Evolutionary conservation across 2,888 invertebrate species (phyloP).

Genomic region (Brachyptera risi): DNA sequence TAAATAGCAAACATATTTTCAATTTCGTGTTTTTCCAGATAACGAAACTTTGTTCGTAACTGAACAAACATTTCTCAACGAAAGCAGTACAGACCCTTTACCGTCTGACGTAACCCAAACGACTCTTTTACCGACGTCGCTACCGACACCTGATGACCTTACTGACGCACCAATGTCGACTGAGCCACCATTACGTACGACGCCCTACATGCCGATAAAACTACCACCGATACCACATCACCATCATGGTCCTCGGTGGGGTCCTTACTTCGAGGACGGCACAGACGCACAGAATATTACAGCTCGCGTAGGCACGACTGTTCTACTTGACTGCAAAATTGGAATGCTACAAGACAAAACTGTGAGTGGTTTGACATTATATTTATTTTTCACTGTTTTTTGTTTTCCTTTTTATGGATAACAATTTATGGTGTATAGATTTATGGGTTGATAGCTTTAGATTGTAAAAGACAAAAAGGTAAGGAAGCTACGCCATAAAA

Average conservation of each 20-base stretch:
- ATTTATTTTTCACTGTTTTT: neutral
- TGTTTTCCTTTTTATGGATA: neutral
- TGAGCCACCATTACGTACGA: neutral
- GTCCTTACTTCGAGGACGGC: slow-evolving; percentile 59
- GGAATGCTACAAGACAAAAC: slow-evolving; percentile 57
- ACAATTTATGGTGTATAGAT: neutral
- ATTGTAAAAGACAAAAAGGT: neutral
- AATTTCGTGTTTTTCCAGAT: slow-evolving; percentile 17
- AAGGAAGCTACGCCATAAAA: no score
- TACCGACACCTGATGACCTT: neutral
- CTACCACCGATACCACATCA: slow-evolving; percentile 25
- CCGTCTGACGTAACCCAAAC: neutral
- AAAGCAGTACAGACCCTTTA: neutral
- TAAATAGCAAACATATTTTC: no score
- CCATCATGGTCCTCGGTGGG: slow-evolving; percentile 35
- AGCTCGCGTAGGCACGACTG: slow-evolving; percentile 54
- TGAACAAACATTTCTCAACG: neutral
- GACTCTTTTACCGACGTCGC: slow-evolving; percentile 2
- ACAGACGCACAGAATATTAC: slow-evolving; percentile 53
- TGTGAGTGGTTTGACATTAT: slow-evolving; percentile 47
- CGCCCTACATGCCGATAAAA: neutral
- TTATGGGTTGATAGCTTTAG: neutral
- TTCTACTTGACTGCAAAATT: slow-evolving; percentile 55
- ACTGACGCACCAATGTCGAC: neutral
- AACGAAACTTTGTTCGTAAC: slow-evolving; percentile 22